Evolutionary conservation across 1,140 invertebrate genomes (phyloP), one percentile per base, ranked within the genome.

Genomic region (Saxidomus purpurata): DNA sequence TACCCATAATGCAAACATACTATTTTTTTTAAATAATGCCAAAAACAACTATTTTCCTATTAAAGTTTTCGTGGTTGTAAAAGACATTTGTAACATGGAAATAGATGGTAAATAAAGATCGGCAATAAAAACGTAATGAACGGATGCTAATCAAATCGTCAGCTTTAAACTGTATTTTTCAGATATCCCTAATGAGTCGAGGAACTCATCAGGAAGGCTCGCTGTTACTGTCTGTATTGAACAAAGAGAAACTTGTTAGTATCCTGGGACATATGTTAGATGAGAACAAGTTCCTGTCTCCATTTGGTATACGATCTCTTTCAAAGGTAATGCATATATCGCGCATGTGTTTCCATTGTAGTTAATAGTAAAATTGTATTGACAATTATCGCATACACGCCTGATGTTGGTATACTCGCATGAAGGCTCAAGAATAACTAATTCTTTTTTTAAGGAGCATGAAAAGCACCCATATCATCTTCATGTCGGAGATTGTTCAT

Each of bases 221-320:
- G 0, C 82, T 94, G 38, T 90, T 96, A 43, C 91, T 96, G 31
- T 90, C 94, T 8, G 89, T 96, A 6, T 93, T 95, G 28, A 95
- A 93, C 19, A 93, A 93, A 87, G 93, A 94, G 22, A 92, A 95
- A 77, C 92, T 96, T 11, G 86, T 92, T 17, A 76, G 91, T 17
- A 92, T 96, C 13, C 87, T 96, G 47, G 69, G 89, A 13, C 95
- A 96, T 87, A 83, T 96, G 1, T 90, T 96, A 25, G 94, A 96
- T 89, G 95, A 96, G 81, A 87, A 96, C 0, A 95, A 96, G 79
- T 96, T 96, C 82, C 92, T 96, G 0, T 95, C 95, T 19, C 94
- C 94, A 0, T 95, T 94, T 90, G 96, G 96, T 9, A 94, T 96
- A 71, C 92, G 96, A 36, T 96, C 96, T n/a, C 90, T 96, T 61